Base-by-base conservation (phyloP, 2,797 vertebrate genomes). In the Sebastes miniatus region DNA sequence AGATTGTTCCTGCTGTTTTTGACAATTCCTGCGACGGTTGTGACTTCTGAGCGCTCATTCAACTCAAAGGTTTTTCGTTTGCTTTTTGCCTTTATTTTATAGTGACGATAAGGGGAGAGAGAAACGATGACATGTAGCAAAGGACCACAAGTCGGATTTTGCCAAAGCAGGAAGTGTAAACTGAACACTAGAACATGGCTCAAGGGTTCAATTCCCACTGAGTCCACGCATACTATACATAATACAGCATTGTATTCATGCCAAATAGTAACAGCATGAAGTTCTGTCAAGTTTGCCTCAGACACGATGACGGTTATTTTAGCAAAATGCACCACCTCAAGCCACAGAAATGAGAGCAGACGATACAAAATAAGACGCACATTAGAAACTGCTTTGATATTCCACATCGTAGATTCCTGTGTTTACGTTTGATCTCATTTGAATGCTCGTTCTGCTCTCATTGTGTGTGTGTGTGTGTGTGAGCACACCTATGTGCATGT, bases 341-440 rank as follows among this genome's bases (percentile, higher is more conserved):
- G 79, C 77, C 47, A 69, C 31, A 80, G 34, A 54, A 63, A 29
- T 27, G n/a, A 70, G 43, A 76, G 58, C 20, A 34, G 69, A 25
- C 4, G 18, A 31, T 47, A 24, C 13, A 58, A 73, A 56, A 64
- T 43, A 4, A 74, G 54, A 59, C n/a, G 29, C 47, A 22, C 54
- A 58, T 69, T 56, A 74, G 36, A 83, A 79, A 65, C 18, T 4
- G 69, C 62, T 76, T 56, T 72, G 59, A 75, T 73, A 63, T 71
- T 65, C 74, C 65, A 47, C 29, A 18, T 20, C 32, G 25, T n/a
- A 31, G 69, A 79, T 70, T 63, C 34, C 25, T 65, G 68, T 69
- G 62, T 82, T 74, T 76, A 34, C 24, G 43, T 78, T 74, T 74
- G 31, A 79, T 77, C 77, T 75, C 32, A 54, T 50, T 52, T 24